Base-by-base conservation (phyloP, 2,888 invertebrate genomes). In the Leptinotarsa tumamoca region DNA sequence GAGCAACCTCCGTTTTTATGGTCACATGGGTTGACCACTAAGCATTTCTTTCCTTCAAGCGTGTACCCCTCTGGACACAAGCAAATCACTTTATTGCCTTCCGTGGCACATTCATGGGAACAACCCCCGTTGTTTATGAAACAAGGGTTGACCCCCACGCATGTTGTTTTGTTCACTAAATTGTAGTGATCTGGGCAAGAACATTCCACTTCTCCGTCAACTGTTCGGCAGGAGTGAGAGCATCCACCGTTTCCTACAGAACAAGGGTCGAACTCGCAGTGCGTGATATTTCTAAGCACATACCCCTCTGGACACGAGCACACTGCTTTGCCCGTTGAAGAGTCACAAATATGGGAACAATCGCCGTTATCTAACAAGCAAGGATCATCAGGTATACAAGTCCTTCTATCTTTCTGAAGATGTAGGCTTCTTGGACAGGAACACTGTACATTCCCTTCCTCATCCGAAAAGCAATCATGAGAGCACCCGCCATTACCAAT, bases 121-220 rank as follows among this genome's bases (percentile, higher is more conserved):
- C 92, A 93, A n/a, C 91, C 92, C 0, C 91, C 91, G 80, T 92
- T 91, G 72, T 89, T 85, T 17, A 83, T 86, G 78, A 84, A 85
- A 72, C 88, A 88, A 0, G 85, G 86, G 76, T 87, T 82, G 3
- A 84, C 82, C 73, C 80, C 77, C 0, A 83, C 78, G 80, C 90
- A 91, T 43, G 78, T 82, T 0, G 84, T 84, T 27, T 74, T 74
- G 69, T 83, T 80, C n/a, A 83, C 73, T 14, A 85, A 71, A 70
- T 83, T 78, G 71, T 86, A 88, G 1, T 87, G 89, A 5, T 77
- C 82, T 0, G 90, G 90, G 79, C 92, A 92, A 0, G 88, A 85
- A 81, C 93, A 93, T 63, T 87, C 87, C 68, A 90, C 89, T 69
- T 73, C 66, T 63, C 71, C 51, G 23, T 79, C 74, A 4, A 80